Percentiles rank a stretch among this genome's conserved stretches.
phyloP scores from a whole-genome alignment of 2,113 vertebrate species.

The Bufo bufo region DNA sequence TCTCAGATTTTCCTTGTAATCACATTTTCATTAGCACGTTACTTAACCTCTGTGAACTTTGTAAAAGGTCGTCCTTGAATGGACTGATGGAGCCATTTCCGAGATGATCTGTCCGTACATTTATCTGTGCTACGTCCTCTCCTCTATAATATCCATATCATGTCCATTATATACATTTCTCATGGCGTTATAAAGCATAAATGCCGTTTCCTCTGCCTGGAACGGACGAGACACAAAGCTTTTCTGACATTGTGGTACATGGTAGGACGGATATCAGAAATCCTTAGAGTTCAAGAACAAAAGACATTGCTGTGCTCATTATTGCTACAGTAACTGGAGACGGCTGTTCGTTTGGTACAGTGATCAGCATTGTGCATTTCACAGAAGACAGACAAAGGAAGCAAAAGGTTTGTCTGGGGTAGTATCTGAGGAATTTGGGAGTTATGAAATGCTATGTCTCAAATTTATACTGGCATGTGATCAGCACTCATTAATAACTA shows the following conservation, averaged over 20 bases:
- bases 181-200: background rate
- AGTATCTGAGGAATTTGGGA: background rate
- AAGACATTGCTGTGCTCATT: constrained; percentile 37
- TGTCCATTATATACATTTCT: background rate
- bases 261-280: constrained; percentile 26
- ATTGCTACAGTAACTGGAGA: constrained; percentile 23
- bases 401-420: background rate
- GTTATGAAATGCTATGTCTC: background rate
- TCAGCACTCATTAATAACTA: background rate
- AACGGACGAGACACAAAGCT: background rate
- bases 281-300: constrained; percentile 23
- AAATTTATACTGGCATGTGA: background rate
- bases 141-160: background rate
- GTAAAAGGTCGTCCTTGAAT: background rate
- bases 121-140: background rate
- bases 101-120: background rate
- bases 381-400: constrained; percentile 1
- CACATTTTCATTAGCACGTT: constrained; percentile 25
- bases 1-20: constrained; percentile 20
- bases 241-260: constrained; percentile 38
- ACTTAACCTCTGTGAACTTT: constrained; percentile 45
- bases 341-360: constrained; percentile 23
- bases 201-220: background rate
- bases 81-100: background rate
- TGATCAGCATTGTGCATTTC: constrained; percentile 17